These are phyloP conservation scores for Brachynemurus nebulosus DNA, from an alignment of 2,888 invertebrate genomes.

Conservation along the genomic window DNA sequence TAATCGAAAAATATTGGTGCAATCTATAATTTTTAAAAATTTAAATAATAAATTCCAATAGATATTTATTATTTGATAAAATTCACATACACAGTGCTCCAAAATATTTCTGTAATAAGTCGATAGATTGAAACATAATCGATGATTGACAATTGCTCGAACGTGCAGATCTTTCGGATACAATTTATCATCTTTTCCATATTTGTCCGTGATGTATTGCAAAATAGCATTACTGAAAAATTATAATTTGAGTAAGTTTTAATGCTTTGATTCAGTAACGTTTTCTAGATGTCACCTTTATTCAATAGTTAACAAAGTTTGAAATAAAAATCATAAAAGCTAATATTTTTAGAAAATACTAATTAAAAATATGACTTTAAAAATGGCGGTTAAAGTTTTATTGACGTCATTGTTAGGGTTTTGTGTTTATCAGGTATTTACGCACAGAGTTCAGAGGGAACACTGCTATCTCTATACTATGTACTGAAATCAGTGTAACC, in stretches of 20 bases:
- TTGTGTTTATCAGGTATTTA: no score
- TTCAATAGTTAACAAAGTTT: no score
- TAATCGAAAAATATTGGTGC: slow-evolving; percentile 68
- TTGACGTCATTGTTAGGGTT: no score
- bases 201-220: slow-evolving; percentile 66
- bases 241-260: slow-evolving; percentile 9
- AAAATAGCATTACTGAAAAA: slow-evolving; percentile 41
- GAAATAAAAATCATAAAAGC: no score
- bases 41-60: not conserved
- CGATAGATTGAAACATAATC: slow-evolving; percentile 62
- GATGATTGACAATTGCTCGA: slow-evolving; percentile 64
- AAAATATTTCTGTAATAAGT: slow-evolving; percentile 59
- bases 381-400: no score
- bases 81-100: slow-evolving; percentile 29
- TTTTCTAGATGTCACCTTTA: no score
- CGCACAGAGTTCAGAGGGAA: no score
- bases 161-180: slow-evolving; percentile 57
- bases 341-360: no score
- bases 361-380: no score
- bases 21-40: slow-evolving; percentile 36
- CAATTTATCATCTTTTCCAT: slow-evolving; percentile 44
- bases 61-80: not conserved
- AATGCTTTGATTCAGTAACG: not conserved
- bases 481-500: no score
- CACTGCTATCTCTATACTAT: no score